Base-by-base conservation (phyloP, 2,888 invertebrate genomes). In the Scaptomyza polygonia region DNA sequence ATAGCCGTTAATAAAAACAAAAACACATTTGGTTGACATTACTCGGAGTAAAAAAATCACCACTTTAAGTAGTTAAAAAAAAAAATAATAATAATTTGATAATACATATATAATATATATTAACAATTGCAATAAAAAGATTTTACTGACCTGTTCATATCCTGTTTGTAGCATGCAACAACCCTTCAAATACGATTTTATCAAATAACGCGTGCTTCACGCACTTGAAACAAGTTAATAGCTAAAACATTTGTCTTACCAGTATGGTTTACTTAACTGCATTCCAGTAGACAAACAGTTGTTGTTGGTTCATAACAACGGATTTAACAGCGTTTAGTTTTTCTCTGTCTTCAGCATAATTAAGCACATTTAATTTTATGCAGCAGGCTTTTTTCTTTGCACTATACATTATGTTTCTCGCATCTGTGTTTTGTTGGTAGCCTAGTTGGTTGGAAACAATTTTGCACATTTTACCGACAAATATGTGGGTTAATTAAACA, bases 291-390 rank as follows among this genome's bases (percentile, higher is more conserved):
- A 39, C 43, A 62, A 39, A 61, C 63, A 73, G 58, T 76, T 49
- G 56, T 47, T 67, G 57, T 6, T 29, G 49, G 52, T 56, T 48
- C 53, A 49, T 49, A 44, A 45, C 53, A 64, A 53, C 54, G 42
- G 47, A 52, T 43, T 59, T 52, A 49, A 39, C 59, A 54, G 53
- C 39, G 30, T 64, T 65, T 63, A 32, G 21, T 55, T 72, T 70
- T 66, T 30, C 40, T 42, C 62, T 45, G 30, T 57, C 32, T 42
- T 12, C n/a, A 14, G 44, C 59, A 53, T 39, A 45, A 57, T 59
- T 54, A 40, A 66, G 48, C 53, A 34, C 66, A 68, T 57, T 56
- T 83, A 79, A 82, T 82, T 66, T 78, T 72, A 83, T 85, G 70
- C 72, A 81, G 58, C 77, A 69, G 68, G 62, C 75, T 66, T 54